phyloP scores from a whole-genome alignment of 1,140 invertebrate species.

The Bombus difficillimus region DNA sequence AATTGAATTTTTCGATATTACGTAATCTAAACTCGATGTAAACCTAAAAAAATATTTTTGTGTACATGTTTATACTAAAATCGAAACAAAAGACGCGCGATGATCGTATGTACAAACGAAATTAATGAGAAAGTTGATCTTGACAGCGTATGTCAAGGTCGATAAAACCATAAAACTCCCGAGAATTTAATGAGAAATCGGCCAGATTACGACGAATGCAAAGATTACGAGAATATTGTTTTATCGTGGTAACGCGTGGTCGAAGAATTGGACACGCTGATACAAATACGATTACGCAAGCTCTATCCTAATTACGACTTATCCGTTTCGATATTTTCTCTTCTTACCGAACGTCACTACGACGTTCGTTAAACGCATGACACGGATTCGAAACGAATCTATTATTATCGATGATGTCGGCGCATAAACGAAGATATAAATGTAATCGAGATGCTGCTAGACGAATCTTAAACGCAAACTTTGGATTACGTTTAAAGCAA shows the following conservation, averaged over 20 bases:
- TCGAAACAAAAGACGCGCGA: too few species aligned
- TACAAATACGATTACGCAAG: background rate
- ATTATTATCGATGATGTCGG: constrained; percentile 37
- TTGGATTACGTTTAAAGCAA: background rate
- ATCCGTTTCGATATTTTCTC: background rate
- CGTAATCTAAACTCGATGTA: too few species aligned
- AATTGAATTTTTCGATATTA: too few species aligned
- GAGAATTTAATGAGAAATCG: background rate
- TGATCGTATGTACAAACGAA: too few species aligned
- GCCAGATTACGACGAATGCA: background rate
- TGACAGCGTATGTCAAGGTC: too few species aligned
- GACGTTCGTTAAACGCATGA: background rate
- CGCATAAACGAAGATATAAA: background rate
- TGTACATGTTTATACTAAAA: too few species aligned
- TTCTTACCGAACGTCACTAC: background rate
- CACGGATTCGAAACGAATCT: constrained; percentile 15
- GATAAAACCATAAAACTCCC: background rate
- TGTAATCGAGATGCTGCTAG: background rate
- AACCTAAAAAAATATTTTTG: too few species aligned
- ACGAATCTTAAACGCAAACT: background rate
- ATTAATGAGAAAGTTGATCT: too few species aligned
- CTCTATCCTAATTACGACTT: constrained; percentile 24
- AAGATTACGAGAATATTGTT: background rate
- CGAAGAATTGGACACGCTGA: background rate
- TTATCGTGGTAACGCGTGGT: too few species aligned